Percentiles rank a stretch among this genome's conserved stretches.
Conservation (phyloP, 2,888 invertebrate species). For the Tromatobia lineatoria region DNA sequence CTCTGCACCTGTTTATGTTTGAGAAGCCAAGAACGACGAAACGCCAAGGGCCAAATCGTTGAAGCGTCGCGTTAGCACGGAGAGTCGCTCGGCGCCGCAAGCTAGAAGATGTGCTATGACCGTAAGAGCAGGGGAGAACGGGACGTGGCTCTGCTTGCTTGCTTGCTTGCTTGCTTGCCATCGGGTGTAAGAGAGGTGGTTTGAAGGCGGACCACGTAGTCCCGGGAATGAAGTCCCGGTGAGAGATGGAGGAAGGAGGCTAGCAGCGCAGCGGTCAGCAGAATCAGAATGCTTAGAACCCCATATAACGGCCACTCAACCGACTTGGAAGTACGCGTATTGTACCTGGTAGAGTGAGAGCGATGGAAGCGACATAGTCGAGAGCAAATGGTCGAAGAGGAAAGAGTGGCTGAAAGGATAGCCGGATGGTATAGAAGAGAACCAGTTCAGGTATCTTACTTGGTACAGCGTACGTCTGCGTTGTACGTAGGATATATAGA, state of each 20-base stretch:
- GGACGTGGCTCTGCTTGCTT: slow-evolving; percentile 36
- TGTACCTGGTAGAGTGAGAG: slow-evolving; percentile 51
- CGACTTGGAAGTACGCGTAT: slow-evolving; percentile 75
- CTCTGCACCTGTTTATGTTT: slow-evolving; percentile 27
- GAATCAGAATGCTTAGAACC: slow-evolving; percentile 83
- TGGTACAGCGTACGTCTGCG: not conserved
- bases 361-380: slow-evolving; percentile 21
- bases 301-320: slow-evolving; percentile 83
- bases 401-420: not conserved
- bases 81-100: slow-evolving; percentile 46
- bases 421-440: slow-evolving; percentile 18
- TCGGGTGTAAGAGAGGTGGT: slow-evolving; percentile 75
- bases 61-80: slow-evolving; percentile 63
- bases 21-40: slow-evolving; percentile 47
- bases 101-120: slow-evolving; percentile 37
- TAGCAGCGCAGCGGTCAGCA: slow-evolving; percentile 82
- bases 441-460: slow-evolving; percentile 3
- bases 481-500: too few relatives aligned
- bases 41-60: slow-evolving; percentile 70
- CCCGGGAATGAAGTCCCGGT: slow-evolving; percentile 70
- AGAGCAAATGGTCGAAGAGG: slow-evolving; percentile 18
- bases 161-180: slow-evolving; percentile 47
- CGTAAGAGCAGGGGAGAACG: slow-evolving; percentile 46
- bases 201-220: slow-evolving; percentile 83
- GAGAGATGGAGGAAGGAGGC: slow-evolving; percentile 59